Evolutionary conservation across 2,113 vertebrate genomes (phyloP).

Genomic region (Burhinus oedicnemus): DNA sequence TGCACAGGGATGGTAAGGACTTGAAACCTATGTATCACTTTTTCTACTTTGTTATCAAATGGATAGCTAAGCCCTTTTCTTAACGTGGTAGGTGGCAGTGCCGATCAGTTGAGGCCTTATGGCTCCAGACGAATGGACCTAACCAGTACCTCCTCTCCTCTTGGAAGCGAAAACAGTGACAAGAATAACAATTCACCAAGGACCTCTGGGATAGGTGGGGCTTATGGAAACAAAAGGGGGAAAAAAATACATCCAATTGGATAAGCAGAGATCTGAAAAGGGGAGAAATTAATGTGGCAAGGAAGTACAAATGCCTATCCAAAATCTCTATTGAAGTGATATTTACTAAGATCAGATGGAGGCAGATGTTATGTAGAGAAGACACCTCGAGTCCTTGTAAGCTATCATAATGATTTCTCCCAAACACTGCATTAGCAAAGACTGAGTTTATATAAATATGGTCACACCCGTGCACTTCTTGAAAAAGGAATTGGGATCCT

Average conservation of each 20-base stretch:
- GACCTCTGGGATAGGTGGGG: constrained; percentile 53
- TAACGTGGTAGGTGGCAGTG: constrained; percentile 25
- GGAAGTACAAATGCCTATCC: not conserved
- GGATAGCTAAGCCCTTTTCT: constrained; percentile 43
- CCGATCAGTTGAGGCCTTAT: constrained; percentile 39
- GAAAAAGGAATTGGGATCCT: constrained; percentile 32
- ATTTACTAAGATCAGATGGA: not conserved
- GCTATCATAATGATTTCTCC: not conserved
- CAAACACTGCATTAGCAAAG: not conserved
- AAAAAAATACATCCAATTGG: not conserved
- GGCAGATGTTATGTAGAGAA: not conserved
- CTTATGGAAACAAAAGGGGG: not conserved
- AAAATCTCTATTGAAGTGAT: not conserved
- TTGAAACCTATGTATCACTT: not conserved
- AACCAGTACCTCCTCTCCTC: constrained; percentile 54
- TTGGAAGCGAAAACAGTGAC: constrained; percentile 57
- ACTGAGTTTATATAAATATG: not conserved
- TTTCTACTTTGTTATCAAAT: not conserved
- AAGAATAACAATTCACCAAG: constrained; percentile 52
- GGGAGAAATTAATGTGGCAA: not conserved
- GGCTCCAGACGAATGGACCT: constrained; percentile 39
- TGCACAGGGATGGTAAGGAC: not conserved
- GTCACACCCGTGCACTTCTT: not conserved
- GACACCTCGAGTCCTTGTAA: not conserved
- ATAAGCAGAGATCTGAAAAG: not conserved